Evolutionary conservation across 2,797 vertebrate genomes (phyloP).

Genomic region (Poeciliopsis infans): DNA sequence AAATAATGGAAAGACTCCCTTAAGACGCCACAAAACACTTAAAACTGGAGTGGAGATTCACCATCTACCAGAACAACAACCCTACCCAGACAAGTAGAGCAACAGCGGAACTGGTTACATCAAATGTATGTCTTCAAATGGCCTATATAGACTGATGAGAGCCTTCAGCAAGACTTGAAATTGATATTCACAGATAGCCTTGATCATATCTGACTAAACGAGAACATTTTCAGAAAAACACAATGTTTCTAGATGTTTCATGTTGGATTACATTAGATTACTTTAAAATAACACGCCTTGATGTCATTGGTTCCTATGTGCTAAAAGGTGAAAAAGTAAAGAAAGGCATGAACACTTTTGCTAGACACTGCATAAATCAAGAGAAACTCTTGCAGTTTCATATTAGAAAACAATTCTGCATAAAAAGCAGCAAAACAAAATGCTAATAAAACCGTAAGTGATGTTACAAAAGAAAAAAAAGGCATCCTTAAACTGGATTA

Average conservation of each 20-base stretch:
- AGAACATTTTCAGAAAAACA: background rate
- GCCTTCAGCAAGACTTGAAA: background rate
- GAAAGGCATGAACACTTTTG: background rate
- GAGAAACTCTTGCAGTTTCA: background rate
- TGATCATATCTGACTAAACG: background rate
- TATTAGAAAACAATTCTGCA: background rate
- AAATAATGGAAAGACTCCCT: background rate
- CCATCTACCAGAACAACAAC: background rate
- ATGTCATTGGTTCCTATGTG: background rate
- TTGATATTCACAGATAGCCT: background rate
- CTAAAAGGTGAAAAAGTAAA: background rate
- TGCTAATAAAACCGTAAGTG: background rate
- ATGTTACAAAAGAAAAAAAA: background rate
- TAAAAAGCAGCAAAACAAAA: background rate
- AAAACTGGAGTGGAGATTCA: background rate
- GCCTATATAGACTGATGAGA: background rate
- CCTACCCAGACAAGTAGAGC: background rate
- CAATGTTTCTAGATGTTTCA: background rate
- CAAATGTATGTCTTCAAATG: background rate
- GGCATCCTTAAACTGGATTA: constrained; percentile 33
- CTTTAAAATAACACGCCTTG: background rate
- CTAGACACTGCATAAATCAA: background rate
- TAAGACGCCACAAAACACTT: background rate
- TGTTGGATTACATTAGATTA: background rate
- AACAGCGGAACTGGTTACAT: background rate